Evolutionary conservation across 2,113 vertebrate species (phyloP).

Genomic region (Anas platyrhynchos): DNA sequence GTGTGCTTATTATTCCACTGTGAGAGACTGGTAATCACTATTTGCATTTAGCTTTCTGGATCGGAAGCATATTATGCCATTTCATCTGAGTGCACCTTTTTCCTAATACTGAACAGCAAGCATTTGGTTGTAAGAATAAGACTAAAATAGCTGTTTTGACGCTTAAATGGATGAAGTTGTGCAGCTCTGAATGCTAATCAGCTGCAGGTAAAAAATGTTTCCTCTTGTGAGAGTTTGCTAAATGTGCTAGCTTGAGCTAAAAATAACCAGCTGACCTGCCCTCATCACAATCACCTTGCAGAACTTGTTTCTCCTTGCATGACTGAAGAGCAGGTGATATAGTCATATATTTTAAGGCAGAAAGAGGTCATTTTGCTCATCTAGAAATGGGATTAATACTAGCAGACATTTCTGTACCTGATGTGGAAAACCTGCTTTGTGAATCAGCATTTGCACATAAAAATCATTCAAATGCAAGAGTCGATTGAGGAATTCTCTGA

Average conservation of each 20-base stretch:
- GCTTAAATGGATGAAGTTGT: slow-evolving; percentile 9
- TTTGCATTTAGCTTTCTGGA: slow-evolving; percentile 32
- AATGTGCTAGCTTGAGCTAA: slow-evolving; percentile 27
- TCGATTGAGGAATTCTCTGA: neutral
- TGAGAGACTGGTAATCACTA: neutral
- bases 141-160: slow-evolving; percentile 40
- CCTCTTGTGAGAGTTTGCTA: slow-evolving; percentile 30
- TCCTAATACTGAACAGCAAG: neutral
- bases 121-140: slow-evolving; percentile 22
- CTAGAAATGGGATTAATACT: neutral
- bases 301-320: slow-evolving; percentile 32
- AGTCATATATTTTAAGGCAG: neutral
- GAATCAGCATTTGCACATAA: neutral
- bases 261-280: slow-evolving; percentile 59
- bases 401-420: neutral
- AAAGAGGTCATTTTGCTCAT: neutral
- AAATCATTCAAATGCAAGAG: neutral
- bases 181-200: slow-evolving; percentile 57
- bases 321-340: neutral
- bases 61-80: neutral
- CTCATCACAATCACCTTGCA: slow-evolving; percentile 27
- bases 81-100: slow-evolving; percentile 23
- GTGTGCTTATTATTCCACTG: neutral
- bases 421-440: neutral
- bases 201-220: slow-evolving; percentile 56